Base-by-base conservation (phyloP, 1,140 invertebrate genomes). In the Galleria mellonella region DNA sequence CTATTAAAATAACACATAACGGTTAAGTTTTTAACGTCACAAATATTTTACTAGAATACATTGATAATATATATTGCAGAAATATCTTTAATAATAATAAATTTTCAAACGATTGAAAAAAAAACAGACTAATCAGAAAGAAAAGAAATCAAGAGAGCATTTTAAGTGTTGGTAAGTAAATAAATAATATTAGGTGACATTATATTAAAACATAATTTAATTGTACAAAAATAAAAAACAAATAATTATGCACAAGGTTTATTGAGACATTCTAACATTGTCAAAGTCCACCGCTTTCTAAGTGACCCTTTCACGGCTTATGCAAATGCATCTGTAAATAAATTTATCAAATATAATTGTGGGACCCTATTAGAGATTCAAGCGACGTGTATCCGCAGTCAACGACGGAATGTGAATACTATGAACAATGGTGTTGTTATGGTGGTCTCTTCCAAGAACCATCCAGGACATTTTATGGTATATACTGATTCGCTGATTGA, bases 341-440 rank as follows among this genome's bases (percentile, higher is more conserved):
- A 73, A 79, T 77, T 83, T 83, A 83, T 81, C 79, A 83, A 83
- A 83, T 83, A 83, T 83, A 83, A 84, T 84, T 84, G 81, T 84
- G 81, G 71, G 81, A 84, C 59, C 72, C 51, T 75, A 82, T 82
- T 84, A 81, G 46, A 57, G 55, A 84, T 84, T 81, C 81, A 69
- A 48, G 40, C 32, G 64, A 45, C 74, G 77, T 68, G 76, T 81
- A 82, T 82, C 81, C 81, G 81, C 62, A 69, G 64, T 70, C 52
- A 32, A 38, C 58, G 5, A 31, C 46, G 58, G 77, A 67, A 83
- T 83, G 67, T 64, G 69, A 81, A 84, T 79, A 55, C 42, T 41
- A 52, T 42, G 62, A 65, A 83, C 72, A 83, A 83, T 79, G 62
- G 75, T 74, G 64, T 67, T 60, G 70, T 71, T 75, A 72, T 51